A percentile compares a stretch with the other conserved stretches of the same genome.
These are phyloP conservation scores for Ascaphus truei DNA, from an alignment of 2,113 vertebrate species.

Conservation along the genomic window DNA sequence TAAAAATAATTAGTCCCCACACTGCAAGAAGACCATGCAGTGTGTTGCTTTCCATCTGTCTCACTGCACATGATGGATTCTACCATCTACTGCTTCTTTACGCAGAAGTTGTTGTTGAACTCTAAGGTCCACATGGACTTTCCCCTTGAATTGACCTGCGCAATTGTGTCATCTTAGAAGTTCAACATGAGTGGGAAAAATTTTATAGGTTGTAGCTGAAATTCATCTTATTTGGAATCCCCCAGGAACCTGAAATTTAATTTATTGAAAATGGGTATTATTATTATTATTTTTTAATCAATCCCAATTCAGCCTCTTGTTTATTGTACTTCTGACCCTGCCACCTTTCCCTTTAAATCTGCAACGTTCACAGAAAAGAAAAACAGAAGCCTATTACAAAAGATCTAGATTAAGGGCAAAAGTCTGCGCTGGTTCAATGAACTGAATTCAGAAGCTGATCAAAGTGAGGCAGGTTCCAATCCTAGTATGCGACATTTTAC, in stretches of 20 bases:
- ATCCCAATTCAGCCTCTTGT: slow-evolving; percentile 20
- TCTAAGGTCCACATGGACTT: neutral
- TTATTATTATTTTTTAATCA: slow-evolving; percentile 20
- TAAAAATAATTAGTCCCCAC: no score
- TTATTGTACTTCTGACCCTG: slow-evolving; percentile 13
- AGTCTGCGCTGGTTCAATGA: no score
- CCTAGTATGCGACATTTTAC: no score
- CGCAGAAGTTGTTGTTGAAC: neutral
- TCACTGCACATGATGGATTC: no score
- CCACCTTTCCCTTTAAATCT: neutral
- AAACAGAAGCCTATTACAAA: no score
- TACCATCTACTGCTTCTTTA: neutral
- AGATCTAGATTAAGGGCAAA: no score
- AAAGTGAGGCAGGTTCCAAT: no score
- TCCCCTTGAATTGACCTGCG: neutral
- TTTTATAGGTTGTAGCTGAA: neutral
- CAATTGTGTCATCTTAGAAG: slow-evolving; percentile 12
- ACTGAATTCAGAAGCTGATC: no score
- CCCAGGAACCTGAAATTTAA: neutral
- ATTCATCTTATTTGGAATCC: neutral
- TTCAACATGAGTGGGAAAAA: neutral
- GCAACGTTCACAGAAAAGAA: neutral
- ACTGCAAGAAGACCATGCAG: no score
- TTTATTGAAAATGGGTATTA: slow-evolving; percentile 24
- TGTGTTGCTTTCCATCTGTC: no score